Base-by-base conservation (phyloP, 1,140 invertebrate species). In the Drosophila subpulchrella region DNA sequence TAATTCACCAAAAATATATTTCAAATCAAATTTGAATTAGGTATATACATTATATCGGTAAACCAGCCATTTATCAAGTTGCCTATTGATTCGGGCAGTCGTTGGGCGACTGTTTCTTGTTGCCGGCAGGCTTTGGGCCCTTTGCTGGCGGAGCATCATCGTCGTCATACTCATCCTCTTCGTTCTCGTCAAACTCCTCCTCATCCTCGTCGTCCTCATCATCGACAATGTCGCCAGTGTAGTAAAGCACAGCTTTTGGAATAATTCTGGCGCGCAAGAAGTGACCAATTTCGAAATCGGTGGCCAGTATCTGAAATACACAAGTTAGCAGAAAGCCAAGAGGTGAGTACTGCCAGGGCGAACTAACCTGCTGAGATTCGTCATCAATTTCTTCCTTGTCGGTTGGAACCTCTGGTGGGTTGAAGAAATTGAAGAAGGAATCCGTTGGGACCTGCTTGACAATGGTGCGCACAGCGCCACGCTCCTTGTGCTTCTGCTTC, bases 351-450 rank as follows among this genome's bases (percentile, higher is more conserved):
- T 10, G 17, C 6, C 20, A 1, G 12, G 11, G 3, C 24, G 0
- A 32, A 13, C 71, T 65, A 74, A 92, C 91, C 34, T 81, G 81
- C 79, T 95, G 94, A 17, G 94, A 94, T 36, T 97, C 96, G 83
- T 97, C 96, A 70, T 92, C 91, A 44, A 97, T 93, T 62, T 97
- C 95, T 75, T 93, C 94, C 80, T 94, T 93, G 90, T 95, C 95
- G 60, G 95, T 94, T 54, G 94, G 94, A 66, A 95, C 94, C 62
- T 92, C 92, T 60, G 98, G 98, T 41, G 98, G 98, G 75, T 94
- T 95, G 93, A 99, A 99, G 95, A 99, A 99, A 93, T 99, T 99
- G 94, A 99, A 99, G 94, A 99, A 99, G 0, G 98, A 99, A 92
- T 97, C 97, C 58, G 96, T 97, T 80, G 96, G 96, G 58, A 99